Evolutionary conservation across 2,113 vertebrate species (phyloP).

Genomic region (Alouatta palliata): DNA sequence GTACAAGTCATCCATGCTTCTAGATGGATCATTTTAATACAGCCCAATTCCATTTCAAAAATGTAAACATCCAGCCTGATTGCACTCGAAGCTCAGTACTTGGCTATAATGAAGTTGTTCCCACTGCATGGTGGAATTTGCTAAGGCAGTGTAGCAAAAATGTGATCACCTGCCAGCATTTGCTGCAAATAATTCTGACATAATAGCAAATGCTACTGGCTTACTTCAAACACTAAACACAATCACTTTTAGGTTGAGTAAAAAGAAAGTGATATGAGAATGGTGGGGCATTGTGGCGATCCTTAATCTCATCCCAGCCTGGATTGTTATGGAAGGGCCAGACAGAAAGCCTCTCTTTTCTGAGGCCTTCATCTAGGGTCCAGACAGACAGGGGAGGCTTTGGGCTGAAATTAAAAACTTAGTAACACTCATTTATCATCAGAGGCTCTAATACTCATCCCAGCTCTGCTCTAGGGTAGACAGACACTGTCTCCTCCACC

Average conservation of each 20-base stretch:
- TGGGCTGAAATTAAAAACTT: not conserved
- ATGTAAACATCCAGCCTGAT: not conserved
- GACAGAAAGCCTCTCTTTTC: no score
- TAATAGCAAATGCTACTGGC: not conserved
- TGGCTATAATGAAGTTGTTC: not conserved
- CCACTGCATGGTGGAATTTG: not conserved
- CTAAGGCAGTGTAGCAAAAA: not conserved
- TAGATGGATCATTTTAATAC: not conserved
- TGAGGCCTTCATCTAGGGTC: not conserved
- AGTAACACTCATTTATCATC: not conserved
- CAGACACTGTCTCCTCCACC: not conserved
- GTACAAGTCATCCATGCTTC: not conserved
- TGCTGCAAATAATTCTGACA: not conserved
- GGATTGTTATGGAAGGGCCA: fast-evolving
- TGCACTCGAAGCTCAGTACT: no score
- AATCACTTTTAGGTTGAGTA: not conserved
- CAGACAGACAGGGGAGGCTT: not conserved
- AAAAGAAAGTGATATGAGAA: not conserved
- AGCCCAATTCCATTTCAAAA: not conserved
- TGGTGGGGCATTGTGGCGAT: fast-evolving
- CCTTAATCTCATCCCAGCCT: fast-evolving
- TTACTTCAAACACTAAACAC: no score
- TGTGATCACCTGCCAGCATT: no score
- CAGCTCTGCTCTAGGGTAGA: not conserved
- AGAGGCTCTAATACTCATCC: not conserved